Base-by-base conservation (phyloP, 2,113 vertebrate genomes). In the Ciconia boyciana region DNA sequence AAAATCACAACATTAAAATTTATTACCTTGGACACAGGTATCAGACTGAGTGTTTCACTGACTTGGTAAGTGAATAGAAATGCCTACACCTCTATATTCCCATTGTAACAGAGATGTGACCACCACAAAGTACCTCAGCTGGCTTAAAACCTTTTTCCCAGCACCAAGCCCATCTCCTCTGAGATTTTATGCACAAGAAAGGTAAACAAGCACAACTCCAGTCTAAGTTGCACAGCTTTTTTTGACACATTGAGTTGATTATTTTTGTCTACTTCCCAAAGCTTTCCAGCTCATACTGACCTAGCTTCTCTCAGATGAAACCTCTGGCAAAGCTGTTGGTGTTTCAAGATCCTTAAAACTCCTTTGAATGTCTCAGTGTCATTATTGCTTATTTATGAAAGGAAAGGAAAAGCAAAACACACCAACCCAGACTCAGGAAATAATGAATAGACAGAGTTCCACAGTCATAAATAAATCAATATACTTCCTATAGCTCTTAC, bases 391-490 rank as follows among this genome's bases (percentile, higher is more conserved):
- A 90, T 76, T 69, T 89, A 82, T 76, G 52, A 95, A 86, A 85
- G 85, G 75, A 90, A 92, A 94, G n/a, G 25, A 93, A 84, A 93
- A 94, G 20, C 20, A 72, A 94, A 81, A 83, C 34, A 95, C 70
- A 92, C 48, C 9, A 2, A 75, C 16, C 46, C 92, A 97, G 77
- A 83, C 71, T 78, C 29, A 81, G 41, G 44, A 90, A 98, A 87
- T 74, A 97, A 97, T n/a, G n/a, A n/a, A n/a, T n/a, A 93, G 80
- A 79, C 48, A 91, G 78, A 92, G 71, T 93, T 83, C 58, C 55
- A 76, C 78, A 61, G 36, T 90, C 95, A 96, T 95, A 94, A 96
- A 98, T 94, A 97, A 98, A 96, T 89, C 85, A 83, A 92, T 75
- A 92, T 93, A 93, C 70, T 96, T 97, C 86, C 71, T 91, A 90